Evolutionary conservation across 2,797 vertebrate genomes (phyloP), one percentile per base, ranked within the genome.

Genomic region (Moxostoma hubbsi): DNA sequence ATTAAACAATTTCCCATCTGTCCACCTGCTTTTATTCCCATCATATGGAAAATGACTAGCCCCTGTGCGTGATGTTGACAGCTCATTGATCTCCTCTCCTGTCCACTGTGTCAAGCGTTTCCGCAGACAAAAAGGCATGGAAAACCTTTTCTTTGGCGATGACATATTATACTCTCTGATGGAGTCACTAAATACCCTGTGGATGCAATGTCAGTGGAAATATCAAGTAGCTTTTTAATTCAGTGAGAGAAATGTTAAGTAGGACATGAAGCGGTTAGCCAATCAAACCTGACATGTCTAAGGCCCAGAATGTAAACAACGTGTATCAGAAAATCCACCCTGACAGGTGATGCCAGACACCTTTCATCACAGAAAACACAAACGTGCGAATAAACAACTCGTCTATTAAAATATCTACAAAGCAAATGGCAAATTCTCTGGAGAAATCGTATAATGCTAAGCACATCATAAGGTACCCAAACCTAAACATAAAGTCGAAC

Each of bases 201-300:
- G 76, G 79, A 83, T 75, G 79, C 75, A 50, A 79, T 80, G 61
- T 71, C 84, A 49, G 65, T 50, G 73, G 85, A 87, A 86, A 88
- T 83, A 88, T 86, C 86, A 86, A 87, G 83, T 75, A 74, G 79
- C 83, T 87, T 58, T 86, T 88, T 89, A 90, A 91, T 88, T 89
- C 84, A 89, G 80, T 51, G 81, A 89, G 80, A 83, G 73, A 90
- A 89, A 91, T 86, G 86, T 89, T 87, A 91, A 91, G 74, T 55
- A 87, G 89, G 80, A 84, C 36, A 36, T 36, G 36, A 36, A 36
- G 36, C 2, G 3, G 36, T 36, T 36, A 36, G 36, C 47, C 86
- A 75, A 86, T 88, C 77, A 86, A 84, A 87, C 55, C 75, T 81
- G 83, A 86, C 70, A 77, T 3, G 2, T 75, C 67, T 80, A 82